A percentile compares a stretch with the other conserved stretches of the same genome.
Evolutionary conservation across 2,888 invertebrate genomes (phyloP).

Genomic region (Coremacera marginata): DNA sequence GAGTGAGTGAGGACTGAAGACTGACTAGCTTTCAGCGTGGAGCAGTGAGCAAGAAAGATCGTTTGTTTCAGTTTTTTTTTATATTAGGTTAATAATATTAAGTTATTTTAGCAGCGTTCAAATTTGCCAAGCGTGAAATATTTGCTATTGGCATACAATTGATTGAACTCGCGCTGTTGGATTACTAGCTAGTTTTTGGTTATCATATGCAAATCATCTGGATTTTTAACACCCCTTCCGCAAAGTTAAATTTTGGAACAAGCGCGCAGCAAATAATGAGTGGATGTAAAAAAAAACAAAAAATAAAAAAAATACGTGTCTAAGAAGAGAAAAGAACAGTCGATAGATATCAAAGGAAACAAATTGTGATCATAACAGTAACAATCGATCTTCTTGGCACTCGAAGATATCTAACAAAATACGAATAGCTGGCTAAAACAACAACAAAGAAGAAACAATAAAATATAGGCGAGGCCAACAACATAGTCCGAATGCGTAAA

Average conservation of each 20-base stretch:
- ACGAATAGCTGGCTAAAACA: neutral
- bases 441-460: neutral
- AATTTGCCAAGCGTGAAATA: too few relatives aligned
- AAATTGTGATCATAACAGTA: neutral
- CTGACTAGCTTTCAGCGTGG: too few relatives aligned
- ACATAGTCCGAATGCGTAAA: neutral
- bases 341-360: neutral
- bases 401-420: too few relatives aligned
- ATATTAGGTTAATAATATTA: neutral
- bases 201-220: neutral
- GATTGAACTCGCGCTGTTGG: too few relatives aligned
- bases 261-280: conserved; percentile 51
- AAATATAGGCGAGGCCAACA: neutral
- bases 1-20: neutral
- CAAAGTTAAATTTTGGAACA: conserved; percentile 51
- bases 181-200: neutral
- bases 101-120: neutral
- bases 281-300: neutral
- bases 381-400: too few relatives aligned
- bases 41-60: neutral
- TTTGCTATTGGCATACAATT: too few relatives aligned
- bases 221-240: conserved; percentile 51
- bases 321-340: neutral
- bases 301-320: neutral
- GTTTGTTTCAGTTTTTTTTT: neutral